Evolutionary conservation across 1,140 invertebrate genomes (phyloP), one percentile per base, ranked within the genome.

Genomic region (Vanessa atalanta): DNA sequence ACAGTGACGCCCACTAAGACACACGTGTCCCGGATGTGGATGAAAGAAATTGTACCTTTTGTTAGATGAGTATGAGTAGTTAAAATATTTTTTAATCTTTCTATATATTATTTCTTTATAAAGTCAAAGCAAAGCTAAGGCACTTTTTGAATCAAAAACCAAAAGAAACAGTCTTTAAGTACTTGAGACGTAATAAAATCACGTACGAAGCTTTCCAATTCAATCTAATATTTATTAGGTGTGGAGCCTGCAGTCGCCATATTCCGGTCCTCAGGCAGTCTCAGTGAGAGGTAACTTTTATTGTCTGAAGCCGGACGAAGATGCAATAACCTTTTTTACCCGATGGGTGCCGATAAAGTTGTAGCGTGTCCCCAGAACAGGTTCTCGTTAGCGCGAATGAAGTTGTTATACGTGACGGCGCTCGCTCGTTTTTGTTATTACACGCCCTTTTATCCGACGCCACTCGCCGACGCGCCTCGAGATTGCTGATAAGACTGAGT

Each of bases 361-460:
- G 73, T 75, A 75, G 55, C 51, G 64, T 71, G 68, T 70, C 73
- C 69, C 75, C 70, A 69, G 74, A 79, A 81, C 78, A 76, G 78
- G 80, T 77, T 79, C 76, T 79, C 64, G 79, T 83, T 83, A 79
- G 76, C 76, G 81, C 79, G 77, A 81, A 85, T 85, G 83, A 83
- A 83, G 83, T 85, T 85, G 83, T 85, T 83, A 83, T 78, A 83
- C 72, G 75, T 76, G 79, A 83, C 75, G 79, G 75, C 73, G 79
- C 79, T 82, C 81, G 76, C 83, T 76, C 69, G 75, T 83, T 85
- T 83, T 83, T 85, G 79, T 85, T 79, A 79, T 78, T 78, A 77
- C 79, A 76, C 75, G 72, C 67, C 77, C 78, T 80, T 83, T 80
- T 78, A 81, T 82, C 69, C 76, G 76, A 75, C 68, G 73, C 73